Percentiles rank a stretch among this genome's conserved stretches.
Evolutionary conservation across 1,140 invertebrate species (phyloP).

Genomic region (Rhopalosiphum maidis): DNA sequence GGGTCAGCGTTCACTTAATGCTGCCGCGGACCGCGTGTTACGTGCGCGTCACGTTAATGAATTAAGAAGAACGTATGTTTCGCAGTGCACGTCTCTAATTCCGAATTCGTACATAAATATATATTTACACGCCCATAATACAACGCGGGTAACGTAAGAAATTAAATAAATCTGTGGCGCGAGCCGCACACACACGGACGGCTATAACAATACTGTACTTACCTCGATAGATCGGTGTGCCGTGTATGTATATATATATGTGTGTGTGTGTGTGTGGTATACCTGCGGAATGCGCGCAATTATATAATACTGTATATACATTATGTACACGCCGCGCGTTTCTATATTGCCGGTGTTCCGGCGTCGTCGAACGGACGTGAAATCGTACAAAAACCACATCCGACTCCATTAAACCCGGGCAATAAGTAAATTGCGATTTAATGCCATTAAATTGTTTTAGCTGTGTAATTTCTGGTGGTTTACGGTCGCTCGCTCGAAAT

Average conservation of each 20-base stretch:
- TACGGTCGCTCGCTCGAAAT: neutral
- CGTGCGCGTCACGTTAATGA: neutral
- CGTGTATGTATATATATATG: neutral
- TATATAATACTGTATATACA: neutral
- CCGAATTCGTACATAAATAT: neutral
- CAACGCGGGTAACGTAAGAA: neutral
- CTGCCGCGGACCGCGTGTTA: neutral
- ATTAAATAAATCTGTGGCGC: neutral
- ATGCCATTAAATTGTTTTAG: constrained; percentile 2
- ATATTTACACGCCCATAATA: neutral
- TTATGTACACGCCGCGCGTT: neutral
- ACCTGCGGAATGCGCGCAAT: neutral
- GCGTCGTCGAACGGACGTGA: neutral
- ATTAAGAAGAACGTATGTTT: neutral
- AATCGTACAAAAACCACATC: neutral
- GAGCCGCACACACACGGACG: neutral
- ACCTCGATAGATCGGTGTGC: neutral
- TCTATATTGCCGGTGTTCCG: neutral
- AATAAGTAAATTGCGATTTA: constrained; percentile 23
- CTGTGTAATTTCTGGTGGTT: neutral
- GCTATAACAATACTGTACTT: neutral
- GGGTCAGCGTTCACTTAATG: neutral
- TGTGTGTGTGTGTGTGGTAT: neutral
- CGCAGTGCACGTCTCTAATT: neutral
- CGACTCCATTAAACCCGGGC: neutral